Evolutionary conservation across 2,113 vertebrate genomes (phyloP), one percentile per base, ranked within the genome.

Genomic region (Amphiprion percula): DNA sequence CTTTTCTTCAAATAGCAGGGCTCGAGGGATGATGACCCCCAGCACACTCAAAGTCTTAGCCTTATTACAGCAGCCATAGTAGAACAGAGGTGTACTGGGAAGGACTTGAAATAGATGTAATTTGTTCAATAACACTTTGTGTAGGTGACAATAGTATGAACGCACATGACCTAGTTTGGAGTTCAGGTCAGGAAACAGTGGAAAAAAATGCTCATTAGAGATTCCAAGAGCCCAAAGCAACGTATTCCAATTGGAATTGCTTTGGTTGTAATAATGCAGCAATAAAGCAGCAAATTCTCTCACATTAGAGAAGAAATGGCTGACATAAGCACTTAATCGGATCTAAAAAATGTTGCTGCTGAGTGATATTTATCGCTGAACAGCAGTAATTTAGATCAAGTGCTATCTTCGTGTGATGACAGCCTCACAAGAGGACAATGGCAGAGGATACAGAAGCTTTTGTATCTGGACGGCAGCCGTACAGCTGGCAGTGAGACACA

Each of bases 1-100:
- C 73, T 66, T 5, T 26, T 86, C 87, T 84, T 61, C 80, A 87
- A 88, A 90, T 88, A 87, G 85, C 62, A 90, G 78, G 77, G 78
- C 87, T 82, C 72, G 5, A 72, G 87, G 85, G 87, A 72, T 19
- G 67, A 66, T 81, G 85, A 87, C 78, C 84, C 26, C 30, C 41
- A 12, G 79, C 33, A 68, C 74, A 74, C 73, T 58, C 52, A 55
- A 44, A 50, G 63, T 65, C 53, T 52, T 24, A 41, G 28, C 64
- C 62, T 85, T 73, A 82, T 78, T 67, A 80, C 56, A 69, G 68
- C 52, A 73, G 58, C 78, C 46, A 46, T 52, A 80, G 33, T 11
- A 64, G 17, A 58, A 69, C 55, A 75, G 60, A 77, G 68, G 70
- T 83, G 50, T 23, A 74, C 62, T 4, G 14, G 65, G 46, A 56